These are phyloP conservation scores for Dryobates pubescens DNA, from an alignment of 2,797 vertebrate genomes.

Conservation along the genomic window DNA sequence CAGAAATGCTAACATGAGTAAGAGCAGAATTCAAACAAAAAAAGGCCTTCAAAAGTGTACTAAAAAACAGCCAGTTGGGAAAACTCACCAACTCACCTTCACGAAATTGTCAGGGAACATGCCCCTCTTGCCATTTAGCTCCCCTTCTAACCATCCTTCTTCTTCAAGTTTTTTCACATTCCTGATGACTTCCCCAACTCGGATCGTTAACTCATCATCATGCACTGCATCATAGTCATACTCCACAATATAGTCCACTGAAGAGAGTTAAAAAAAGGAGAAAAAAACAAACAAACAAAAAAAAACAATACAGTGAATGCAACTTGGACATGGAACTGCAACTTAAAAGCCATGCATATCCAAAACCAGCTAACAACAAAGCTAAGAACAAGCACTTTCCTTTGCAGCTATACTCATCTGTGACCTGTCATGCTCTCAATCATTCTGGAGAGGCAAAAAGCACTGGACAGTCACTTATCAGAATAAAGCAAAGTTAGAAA, in stretches of 20 bases:
- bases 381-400: not conserved
- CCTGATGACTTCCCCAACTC: constrained; percentile 90
- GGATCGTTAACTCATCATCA: constrained; percentile 94
- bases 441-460: not conserved
- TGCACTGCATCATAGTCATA: constrained; percentile 92
- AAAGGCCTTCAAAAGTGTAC: not conserved
- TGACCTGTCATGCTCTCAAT: accelerated
- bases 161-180: constrained; percentile 91
- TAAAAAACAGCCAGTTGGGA: not conserved
- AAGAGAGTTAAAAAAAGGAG: not conserved
- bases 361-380: not conserved
- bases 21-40: not conserved
- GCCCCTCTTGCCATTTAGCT: constrained; percentile 90
- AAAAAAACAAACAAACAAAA: not conserved
- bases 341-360: not conserved
- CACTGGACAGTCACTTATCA: not conserved
- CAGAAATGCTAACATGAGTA: not conserved
- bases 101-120: constrained; percentile 98
- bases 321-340: not conserved
- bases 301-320: not conserved
- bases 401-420: not conserved
- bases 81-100: constrained; percentile 90
- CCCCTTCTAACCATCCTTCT: constrained; percentile 97
- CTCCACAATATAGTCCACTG: constrained; percentile 93
- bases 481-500: not conserved